Evolutionary conservation across 2,113 vertebrate genomes (phyloP).

Genomic region (Lepidiolamprologus cunningtoni): DNA sequence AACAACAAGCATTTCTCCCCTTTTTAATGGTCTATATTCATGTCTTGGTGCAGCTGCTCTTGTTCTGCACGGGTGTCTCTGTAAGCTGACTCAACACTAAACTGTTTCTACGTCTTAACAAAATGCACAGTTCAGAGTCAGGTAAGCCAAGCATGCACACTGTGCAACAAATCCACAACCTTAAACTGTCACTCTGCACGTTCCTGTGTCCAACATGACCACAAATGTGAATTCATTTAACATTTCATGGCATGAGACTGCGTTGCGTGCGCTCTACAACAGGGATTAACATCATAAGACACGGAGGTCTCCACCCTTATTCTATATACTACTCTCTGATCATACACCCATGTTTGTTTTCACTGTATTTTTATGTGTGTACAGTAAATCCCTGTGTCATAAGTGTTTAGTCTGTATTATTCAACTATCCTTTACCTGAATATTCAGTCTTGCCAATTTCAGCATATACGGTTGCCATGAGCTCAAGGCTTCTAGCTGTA

Average conservation of each 20-base stretch:
- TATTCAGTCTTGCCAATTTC: constrained; percentile 75
- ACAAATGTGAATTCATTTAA: constrained; percentile 24
- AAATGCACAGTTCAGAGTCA: constrained; percentile 3
- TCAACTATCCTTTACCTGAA: constrained; percentile 65
- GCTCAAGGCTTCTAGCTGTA: constrained; percentile 73
- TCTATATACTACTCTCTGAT: neutral
- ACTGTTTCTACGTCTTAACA: neutral
- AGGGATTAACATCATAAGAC: neutral
- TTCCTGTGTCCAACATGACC: neutral
- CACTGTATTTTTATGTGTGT: neutral
- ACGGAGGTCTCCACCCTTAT: neutral
- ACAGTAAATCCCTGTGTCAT: neutral
- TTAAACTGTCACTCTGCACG: constrained; percentile 38
- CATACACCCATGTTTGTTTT: neutral
- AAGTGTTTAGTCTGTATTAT: neutral
- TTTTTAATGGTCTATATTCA: neutral
- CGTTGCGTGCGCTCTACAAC: neutral
- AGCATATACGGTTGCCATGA: constrained; percentile 71
- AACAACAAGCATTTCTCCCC: neutral
- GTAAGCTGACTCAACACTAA: constrained; percentile 39
- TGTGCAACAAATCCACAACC: constrained; percentile 1
- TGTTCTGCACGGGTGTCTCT: constrained; percentile 11
- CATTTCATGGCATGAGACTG: neutral
- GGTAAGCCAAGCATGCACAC: constrained; percentile 5
- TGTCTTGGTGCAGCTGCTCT: neutral